A percentile compares a stretch with the other conserved stretches of the same genome.
Conservation (phyloP, 2,888 invertebrate genomes). For the Phoenoteleia sp. region DNA sequence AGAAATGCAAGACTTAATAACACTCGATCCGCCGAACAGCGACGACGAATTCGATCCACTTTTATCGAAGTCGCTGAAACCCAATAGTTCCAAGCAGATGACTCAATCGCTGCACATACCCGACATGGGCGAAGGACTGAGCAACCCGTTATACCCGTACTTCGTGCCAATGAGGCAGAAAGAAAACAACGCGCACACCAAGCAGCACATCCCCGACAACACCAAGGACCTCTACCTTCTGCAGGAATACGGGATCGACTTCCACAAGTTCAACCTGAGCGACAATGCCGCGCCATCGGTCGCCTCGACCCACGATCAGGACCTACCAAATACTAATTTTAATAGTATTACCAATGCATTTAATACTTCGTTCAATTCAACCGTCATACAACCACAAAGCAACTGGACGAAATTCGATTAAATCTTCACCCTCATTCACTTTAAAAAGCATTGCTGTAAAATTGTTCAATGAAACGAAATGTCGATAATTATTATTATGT, state of each 20-base stretch:
- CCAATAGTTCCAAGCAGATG: slow-evolving; percentile 85
- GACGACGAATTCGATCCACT: slow-evolving; percentile 91
- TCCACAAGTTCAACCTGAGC: slow-evolving; percentile 87
- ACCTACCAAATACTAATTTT: slow-evolving; percentile 78
- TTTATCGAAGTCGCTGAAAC: slow-evolving; percentile 84
- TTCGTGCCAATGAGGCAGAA: slow-evolving; percentile 85
- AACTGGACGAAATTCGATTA: slow-evolving; percentile 89
- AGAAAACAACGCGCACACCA: slow-evolving; percentile 47
- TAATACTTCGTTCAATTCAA: slow-evolving; percentile 81
- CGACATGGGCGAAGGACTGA: slow-evolving; percentile 84
- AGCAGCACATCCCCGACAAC: slow-evolving; percentile 77
- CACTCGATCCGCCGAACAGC: slow-evolving; percentile 89
- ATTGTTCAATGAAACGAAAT: too few species aligned
- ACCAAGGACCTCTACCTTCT: slow-evolving; percentile 90
- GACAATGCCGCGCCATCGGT: slow-evolving; percentile 79
- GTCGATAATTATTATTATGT: slow-evolving; percentile 25
- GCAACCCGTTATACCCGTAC: slow-evolving; percentile 87
- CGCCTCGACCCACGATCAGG: slow-evolving; percentile 74
- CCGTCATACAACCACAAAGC: slow-evolving; percentile 87
- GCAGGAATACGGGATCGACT: slow-evolving; percentile 92
- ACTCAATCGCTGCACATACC: slow-evolving; percentile 83
- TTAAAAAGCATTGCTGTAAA: too few species aligned
- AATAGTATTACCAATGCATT: slow-evolving; percentile 84
- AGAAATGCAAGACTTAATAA: slow-evolving; percentile 88
- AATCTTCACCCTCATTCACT: too few species aligned